Evolutionary conservation across 2,797 vertebrate genomes (phyloP), one percentile per base, ranked within the genome.

Genomic region (Typhlichthys subterraneus): DNA sequence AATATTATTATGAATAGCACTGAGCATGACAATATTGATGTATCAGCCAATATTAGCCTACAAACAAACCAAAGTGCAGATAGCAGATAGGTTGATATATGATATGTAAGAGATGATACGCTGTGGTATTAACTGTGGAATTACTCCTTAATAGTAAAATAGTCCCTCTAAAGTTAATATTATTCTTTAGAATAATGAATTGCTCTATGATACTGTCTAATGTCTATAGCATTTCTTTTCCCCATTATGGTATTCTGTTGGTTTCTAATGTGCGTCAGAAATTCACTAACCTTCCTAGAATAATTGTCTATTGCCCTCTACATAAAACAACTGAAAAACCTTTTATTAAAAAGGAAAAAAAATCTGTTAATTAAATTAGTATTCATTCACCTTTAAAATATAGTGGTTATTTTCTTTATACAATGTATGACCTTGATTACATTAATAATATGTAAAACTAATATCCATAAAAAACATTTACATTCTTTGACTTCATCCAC

Each of bases 31-130:
- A 8, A 47, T 14, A 54, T n/a, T 19, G 8, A 57, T 51, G 19
- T 8, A 57, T 12, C 56, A 57, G 9, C n/a, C 15, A 8, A 38
- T 52, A 33, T 46, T 48, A 46, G 33, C 33, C 5, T 38, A 38
- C 47, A 53, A 13, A 51, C 8, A 11, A 42, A 14, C 54, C 48
- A 70, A 58, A 70, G 58, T 63, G 61, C 60, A 75, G 63, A 47
- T 53, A 33, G 23, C 65, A 61, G 61, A 23, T 23, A 46, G 58
- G 53, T 19, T 46, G 54, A 51, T 13, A 8, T 15, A 45, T 45
- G 49, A 64, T 38, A 38, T 38, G 5, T 38, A 38, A n/a, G n/a
- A 8, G 33, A 38, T 38, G 8, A 38, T 38, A 38, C 33, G 8
- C 33, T 38, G 8, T 38, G 33, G 33, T 38, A 8, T 38, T 38